Conservation (phyloP, 2,888 invertebrate genomes). For the Lasioglossum figueresi region DNA sequence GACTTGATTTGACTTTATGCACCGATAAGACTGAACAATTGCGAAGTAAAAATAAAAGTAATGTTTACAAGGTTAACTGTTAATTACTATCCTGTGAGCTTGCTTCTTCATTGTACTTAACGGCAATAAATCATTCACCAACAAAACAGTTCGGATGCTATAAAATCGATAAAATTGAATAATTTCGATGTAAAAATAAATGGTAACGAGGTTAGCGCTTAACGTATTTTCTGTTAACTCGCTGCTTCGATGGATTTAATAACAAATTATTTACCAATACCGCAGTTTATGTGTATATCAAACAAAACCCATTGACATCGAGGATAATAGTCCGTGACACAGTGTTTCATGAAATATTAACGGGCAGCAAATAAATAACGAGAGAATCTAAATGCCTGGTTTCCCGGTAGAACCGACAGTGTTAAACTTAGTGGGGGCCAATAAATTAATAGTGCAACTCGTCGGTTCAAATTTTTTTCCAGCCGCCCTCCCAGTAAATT, state of each 20-base stretch:
- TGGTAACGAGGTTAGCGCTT: no score
- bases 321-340: neutral
- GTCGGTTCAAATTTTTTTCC: neutral
- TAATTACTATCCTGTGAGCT: neutral
- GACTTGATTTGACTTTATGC: no score
- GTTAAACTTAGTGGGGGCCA: neutral
- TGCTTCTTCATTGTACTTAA: neutral
- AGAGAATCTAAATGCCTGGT: neutral
- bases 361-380: neutral
- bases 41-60: neutral
- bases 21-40: neutral
- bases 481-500: neutral
- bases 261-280: neutral
- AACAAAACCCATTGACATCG: neutral
- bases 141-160: neutral
- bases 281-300: neutral
- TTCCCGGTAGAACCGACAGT: neutral
- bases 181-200: neutral
- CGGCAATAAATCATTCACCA: neutral
- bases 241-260: neutral
- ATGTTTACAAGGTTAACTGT: neutral
- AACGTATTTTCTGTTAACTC: neutral
- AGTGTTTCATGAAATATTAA: neutral
- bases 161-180: neutral
- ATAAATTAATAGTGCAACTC: conserved; percentile 21